These are phyloP conservation scores for Perca schrenkii DNA, from an alignment of 2,113 vertebrate genomes.

Conservation along the genomic window DNA sequence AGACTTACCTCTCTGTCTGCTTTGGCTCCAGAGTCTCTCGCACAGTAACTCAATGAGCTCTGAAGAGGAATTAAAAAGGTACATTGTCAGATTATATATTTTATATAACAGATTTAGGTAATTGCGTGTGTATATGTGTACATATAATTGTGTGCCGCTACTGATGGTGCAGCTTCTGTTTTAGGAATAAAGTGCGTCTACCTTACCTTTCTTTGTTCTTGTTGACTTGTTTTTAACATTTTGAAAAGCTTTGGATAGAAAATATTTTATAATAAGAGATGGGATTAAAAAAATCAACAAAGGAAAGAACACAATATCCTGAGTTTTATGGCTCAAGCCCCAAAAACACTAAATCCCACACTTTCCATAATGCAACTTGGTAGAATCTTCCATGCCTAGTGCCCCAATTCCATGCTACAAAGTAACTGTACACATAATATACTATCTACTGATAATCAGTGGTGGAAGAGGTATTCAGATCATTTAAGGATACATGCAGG, in stretches of 20 bases:
- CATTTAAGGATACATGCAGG: neutral
- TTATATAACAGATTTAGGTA: conserved; percentile 98
- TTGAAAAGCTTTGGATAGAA: neutral
- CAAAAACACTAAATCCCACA: no score
- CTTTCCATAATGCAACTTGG: no score
- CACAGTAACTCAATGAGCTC: conserved; percentile 99
- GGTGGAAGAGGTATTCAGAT: no score
- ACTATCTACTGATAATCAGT: no score
- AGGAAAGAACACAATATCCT: no score
- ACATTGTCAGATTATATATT: conserved; percentile 98
- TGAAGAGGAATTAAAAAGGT: conserved; percentile 94
- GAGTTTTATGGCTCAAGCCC: no score
- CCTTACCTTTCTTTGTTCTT: conserved; percentile 53
- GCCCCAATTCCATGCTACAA: no score
- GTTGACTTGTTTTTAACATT: conserved; percentile 11
- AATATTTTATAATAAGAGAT: neutral
- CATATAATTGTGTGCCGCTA: conserved; percentile 93
- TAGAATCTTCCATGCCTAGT: no score
- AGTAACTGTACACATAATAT: no score
- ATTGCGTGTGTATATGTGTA: conserved; percentile 88
- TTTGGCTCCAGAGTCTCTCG: conserved; percentile 96
- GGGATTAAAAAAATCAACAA: no score
- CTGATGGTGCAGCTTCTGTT: conserved; percentile 97
- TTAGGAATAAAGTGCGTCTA: conserved; percentile 95
- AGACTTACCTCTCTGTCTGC: conserved; percentile 97